Percentiles rank a stretch among this genome's conserved stretches.
These are phyloP conservation scores for Diarsia dahlii DNA, from an alignment of 2,888 invertebrate genomes.

Conservation along the genomic window DNA sequence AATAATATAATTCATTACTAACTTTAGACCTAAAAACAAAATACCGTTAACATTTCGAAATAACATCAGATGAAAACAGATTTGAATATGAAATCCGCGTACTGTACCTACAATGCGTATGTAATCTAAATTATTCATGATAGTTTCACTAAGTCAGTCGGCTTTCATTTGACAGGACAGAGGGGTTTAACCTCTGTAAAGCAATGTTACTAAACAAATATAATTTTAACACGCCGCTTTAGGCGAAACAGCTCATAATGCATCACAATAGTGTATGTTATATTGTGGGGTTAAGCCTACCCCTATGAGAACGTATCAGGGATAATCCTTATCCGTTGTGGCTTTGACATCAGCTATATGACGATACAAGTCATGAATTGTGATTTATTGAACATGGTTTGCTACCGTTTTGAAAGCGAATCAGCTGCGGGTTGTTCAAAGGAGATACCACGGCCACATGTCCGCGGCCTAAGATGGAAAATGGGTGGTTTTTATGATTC, in stretches of 20 bases:
- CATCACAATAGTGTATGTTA: constrained; percentile 2
- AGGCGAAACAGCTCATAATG: constrained; percentile 30
- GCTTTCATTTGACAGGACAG: constrained; percentile 24
- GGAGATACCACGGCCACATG: too few species aligned
- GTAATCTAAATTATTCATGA: constrained; percentile 10
- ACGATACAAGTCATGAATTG: neutral
- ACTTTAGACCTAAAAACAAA: neutral
- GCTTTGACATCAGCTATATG: neutral
- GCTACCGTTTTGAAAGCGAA: too few species aligned
- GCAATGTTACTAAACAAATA: constrained; percentile 38
- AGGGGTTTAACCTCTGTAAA: neutral
- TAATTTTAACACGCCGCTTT: constrained; percentile 25
- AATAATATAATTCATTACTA: neutral
- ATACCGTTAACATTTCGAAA: neutral
- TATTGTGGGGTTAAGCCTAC: constrained; percentile 16
- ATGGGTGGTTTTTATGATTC: too few species aligned
- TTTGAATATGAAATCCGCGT: neutral
- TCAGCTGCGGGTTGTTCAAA: too few species aligned
- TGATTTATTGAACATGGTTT: neutral
- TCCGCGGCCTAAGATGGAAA: too few species aligned
- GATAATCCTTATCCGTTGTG: constrained; percentile 21
- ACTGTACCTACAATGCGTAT: neutral
- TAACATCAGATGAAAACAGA: neutral
- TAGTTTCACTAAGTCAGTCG: constrained; percentile 14
- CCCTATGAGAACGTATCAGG: constrained; percentile 5